Base-by-base conservation (phyloP, 2,113 vertebrate genomes). In the Marmota flaviventris region DNA sequence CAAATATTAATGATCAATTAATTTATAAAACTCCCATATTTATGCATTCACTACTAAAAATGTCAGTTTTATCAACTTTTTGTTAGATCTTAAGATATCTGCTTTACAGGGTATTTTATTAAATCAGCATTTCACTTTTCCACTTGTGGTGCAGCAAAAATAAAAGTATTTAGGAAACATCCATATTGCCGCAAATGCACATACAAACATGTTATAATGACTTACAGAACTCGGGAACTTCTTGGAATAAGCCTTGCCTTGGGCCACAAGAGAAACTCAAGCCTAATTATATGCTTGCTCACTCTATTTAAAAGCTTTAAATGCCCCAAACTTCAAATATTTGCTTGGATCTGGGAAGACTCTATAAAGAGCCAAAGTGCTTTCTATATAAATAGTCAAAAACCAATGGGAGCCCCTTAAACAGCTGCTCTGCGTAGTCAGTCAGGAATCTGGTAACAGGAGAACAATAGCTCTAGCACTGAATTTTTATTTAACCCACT, bases 241-340 rank as follows among this genome's bases (percentile, higher is more conserved):
- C 45, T 91, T 85, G 25, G 85, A 85, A 77, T 70, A 89, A 96
- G 73, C 27, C n/a, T 77, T 91, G 90, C 82, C 75, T 95, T 81
- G 39, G 63, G 69, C 84, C 45, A 39, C 48, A n/a, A 96, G 39
- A 72, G 85, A 95, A 97, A 96, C n/a, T 91, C 63, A 90, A 96
- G 53, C 73, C 65, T 98, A 96, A 96, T 97, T 97, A 96, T 88
- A 95, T 83, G 85, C 81, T 92, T 88, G 16, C 81, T 96, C 73
- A 82, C n/a, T 79, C 61, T 90, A 77, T 88, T 92, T 85, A 91
- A 97, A 96, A 92, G 63, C 48, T 91, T 92, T 87, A 94, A 82
- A 90, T 92, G 61, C 65, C 82, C 53, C 81, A 90, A 89, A 91
- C 67, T 91, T 92, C 89, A 97, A 97, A 88, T 95, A 96, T 96